phyloP scores from a whole-genome alignment of 2,888 invertebrate genomes.

The Trypoxylon attenuatum region DNA sequence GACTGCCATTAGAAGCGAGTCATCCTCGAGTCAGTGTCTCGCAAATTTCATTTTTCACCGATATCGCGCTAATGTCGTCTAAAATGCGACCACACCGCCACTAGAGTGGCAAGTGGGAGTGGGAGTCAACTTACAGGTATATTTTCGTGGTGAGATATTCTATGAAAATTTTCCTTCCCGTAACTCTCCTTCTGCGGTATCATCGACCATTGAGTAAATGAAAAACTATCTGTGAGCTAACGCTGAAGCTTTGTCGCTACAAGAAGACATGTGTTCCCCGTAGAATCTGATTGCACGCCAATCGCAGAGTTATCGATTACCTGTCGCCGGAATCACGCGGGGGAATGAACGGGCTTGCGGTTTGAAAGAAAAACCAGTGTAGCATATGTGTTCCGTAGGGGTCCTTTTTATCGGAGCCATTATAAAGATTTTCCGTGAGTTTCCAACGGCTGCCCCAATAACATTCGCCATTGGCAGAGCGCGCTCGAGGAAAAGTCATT shows the following conservation, averaged over 20 bases:
- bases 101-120: no score
- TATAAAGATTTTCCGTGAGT: slow-evolving; percentile 58
- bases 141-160: no score
- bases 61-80: no score
- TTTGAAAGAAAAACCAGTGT: slow-evolving; percentile 56
- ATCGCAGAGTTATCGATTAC: slow-evolving; percentile 60
- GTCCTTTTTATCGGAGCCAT: slow-evolving; percentile 59
- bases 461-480: slow-evolving; percentile 16
- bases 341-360: slow-evolving; percentile 48
- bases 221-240: not conserved
- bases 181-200: no score
- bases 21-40: slow-evolving; percentile 14
- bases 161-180: no score
- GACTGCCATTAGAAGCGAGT: slow-evolving; percentile 37
- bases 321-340: slow-evolving; percentile 57
- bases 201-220: no score
- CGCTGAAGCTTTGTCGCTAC: not conserved
- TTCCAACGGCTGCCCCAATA: slow-evolving; percentile 22
- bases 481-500: slow-evolving; percentile 10
- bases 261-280: not conserved
- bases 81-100: no score
- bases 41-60: not conserved
- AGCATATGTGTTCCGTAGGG: slow-evolving; percentile 57
- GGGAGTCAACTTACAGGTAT: no score
- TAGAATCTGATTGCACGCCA: slow-evolving; percentile 30